Percentiles rank a stretch among this genome's conserved stretches.
These are phyloP conservation scores for Neogobius melanostomus DNA, from an alignment of 2,113 vertebrate species.

Conservation along the genomic window DNA sequence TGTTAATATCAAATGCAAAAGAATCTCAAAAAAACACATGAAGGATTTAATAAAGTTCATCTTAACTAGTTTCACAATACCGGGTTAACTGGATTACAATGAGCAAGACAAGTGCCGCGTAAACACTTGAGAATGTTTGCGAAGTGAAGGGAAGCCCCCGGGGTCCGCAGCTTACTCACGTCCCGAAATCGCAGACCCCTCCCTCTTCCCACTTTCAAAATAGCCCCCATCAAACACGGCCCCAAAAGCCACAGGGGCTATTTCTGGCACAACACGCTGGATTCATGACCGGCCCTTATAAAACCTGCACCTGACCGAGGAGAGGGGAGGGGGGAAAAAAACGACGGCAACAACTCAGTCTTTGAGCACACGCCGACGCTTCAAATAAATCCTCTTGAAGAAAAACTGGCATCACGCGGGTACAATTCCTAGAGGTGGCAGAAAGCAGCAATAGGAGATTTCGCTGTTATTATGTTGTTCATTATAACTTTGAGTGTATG, in stretches of 20 bases:
- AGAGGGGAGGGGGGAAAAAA: conserved; percentile 60
- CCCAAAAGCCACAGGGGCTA: conserved; percentile 56
- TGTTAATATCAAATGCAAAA: too few relatives aligned
- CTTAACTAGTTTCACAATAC: background rate
- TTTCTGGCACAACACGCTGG: conserved; percentile 65
- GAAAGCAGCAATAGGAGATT: conserved; percentile 38
- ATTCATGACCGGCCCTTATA: conserved; percentile 59
- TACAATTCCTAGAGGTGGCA: conserved; percentile 64
- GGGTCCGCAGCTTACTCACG: conserved; percentile 23
- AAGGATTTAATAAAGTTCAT: background rate
- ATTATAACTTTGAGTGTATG: conserved; percentile 38
- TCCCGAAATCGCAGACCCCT: conserved; percentile 33
- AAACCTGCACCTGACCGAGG: conserved; percentile 64
- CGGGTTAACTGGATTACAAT: conserved; percentile 8
- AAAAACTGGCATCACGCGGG: conserved; percentile 58
- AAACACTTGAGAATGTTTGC: conserved; percentile 32
- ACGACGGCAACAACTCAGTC: conserved; percentile 17
- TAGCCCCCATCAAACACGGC: conserved; percentile 61
- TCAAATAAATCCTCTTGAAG: conserved; percentile 68
- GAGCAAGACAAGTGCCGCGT: conserved; percentile 8
- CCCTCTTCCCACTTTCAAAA: conserved; percentile 45
- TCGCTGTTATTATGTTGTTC: conserved; percentile 44
- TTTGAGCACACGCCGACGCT: conserved; percentile 45
- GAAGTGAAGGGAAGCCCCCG: conserved; percentile 49
- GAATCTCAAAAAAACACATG: background rate